Evolutionary conservation across 2,888 invertebrate genomes (phyloP).

Genomic region (Glyphotaelius pellucidus): DNA sequence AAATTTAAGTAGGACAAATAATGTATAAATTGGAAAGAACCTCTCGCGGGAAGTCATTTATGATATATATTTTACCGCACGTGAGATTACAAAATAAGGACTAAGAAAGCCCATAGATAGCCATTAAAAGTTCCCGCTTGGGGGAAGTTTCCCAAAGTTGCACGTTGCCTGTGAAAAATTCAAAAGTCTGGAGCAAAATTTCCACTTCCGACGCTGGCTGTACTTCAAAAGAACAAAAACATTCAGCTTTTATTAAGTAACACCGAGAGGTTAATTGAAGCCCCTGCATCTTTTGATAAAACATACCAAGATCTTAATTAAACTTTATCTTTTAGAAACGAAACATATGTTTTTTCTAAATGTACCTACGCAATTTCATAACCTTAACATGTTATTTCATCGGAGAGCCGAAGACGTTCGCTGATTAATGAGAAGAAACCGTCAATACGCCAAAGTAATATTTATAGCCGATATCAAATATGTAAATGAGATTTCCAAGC

Average conservation of each 20-base stretch:
- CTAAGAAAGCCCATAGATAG: constrained; percentile 52
- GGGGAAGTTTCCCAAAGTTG: constrained; percentile 46
- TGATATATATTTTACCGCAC: constrained; percentile 29
- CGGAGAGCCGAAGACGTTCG: neutral
- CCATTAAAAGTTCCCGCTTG: constrained; percentile 54
- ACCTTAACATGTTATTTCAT: neutral
- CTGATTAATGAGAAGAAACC: neutral
- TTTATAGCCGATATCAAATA: neutral
- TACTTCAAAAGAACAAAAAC: constrained; percentile 47
- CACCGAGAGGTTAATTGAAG: constrained; percentile 38
- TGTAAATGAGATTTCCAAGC: constrained; percentile 12
- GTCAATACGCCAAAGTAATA: neutral
- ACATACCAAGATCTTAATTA: neutral
- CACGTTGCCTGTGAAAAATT: constrained; percentile 47
- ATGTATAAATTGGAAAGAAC: neutral
- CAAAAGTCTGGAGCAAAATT: constrained; percentile 48
- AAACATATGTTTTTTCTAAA: neutral
- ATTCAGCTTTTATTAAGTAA: constrained; percentile 50
- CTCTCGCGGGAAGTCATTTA: constrained; percentile 1
- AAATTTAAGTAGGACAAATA: neutral
- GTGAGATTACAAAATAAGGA: constrained; percentile 48
- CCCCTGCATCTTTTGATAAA: neutral
- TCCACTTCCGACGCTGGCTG: constrained; percentile 27
- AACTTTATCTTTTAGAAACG: neutral
- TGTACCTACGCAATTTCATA: neutral